Evolutionary conservation across 2,113 vertebrate genomes (phyloP), one percentile per base, ranked within the genome.

Genomic region (Nicator chloris): DNA sequence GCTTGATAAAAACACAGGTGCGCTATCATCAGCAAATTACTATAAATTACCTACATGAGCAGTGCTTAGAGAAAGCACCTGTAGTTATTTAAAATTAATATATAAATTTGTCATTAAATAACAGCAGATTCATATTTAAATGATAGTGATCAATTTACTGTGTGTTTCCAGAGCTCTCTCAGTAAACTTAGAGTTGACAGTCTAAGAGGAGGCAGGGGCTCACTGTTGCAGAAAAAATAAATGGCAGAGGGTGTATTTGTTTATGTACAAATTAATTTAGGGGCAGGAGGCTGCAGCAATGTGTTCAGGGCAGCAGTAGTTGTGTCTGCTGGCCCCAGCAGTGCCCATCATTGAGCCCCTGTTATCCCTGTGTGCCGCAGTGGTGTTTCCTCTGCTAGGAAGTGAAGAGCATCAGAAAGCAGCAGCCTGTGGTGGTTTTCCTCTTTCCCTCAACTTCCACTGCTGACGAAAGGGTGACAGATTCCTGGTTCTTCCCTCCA

Each of bases 1-100:
- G 93, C 93, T 92, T 90, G 93, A 86, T 92, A 94, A 93, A 96
- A 97, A 97, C 95, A 95, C 96, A 97, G 96, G 93, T 97, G 96
- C 0, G 2, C 85, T 91, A 66, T 94, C 93, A 92, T 90, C 92
- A 91, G 93, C 13, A 13, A 92, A 97, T 96, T 96, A 93, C 16
- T 85, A 88, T 88, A 63, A 92, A 95, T 95, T 95, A 90, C 89
- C 80, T 88, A 83, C 69, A 57, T 66, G 54, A 89, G 65, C 69
- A 64, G 53, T 71, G 68, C 86, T 91, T 33, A 20, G 65, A 84
- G 80, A 90, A 56, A 92, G 88, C 96, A 96, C 94, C 88, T 97
- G 94, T 82, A 93, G 78, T 95, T 96, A 95, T 68, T 93, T 95
- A 70, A 89, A 93, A 79, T 63, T 31, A 95, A 92, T 78, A 49